Conservation (phyloP, 2,888 invertebrate species). For the Philonicus albiceps region DNA sequence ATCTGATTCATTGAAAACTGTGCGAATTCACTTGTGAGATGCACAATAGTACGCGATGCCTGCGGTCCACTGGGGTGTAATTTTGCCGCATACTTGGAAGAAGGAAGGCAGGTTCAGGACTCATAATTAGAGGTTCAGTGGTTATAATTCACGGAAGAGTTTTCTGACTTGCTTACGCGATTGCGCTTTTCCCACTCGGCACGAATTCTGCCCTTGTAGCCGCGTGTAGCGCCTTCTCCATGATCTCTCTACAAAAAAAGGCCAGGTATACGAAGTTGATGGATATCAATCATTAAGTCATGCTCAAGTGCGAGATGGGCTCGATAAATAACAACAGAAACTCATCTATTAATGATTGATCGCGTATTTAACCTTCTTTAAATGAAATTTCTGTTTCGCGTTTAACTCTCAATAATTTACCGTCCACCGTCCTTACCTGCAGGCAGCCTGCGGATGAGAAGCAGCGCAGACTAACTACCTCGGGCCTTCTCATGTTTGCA, state of each 20-base stretch:
- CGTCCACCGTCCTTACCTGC: background rate
- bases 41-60: background rate
- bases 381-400: conserved; percentile 13
- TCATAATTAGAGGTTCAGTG: conserved; percentile 45
- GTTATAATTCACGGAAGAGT: conserved; percentile 16
- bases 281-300: conserved; percentile 34
- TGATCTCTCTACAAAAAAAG: background rate
- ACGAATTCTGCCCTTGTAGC: background rate
- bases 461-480: background rate
- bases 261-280: conserved; percentile 13
- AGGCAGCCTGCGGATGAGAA: background rate
- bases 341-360: conserved; percentile 37
- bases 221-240: background rate
- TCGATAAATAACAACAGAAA: conserved; percentile 24
- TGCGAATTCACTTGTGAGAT: background rate
- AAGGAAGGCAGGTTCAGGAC: background rate
- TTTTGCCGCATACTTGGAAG: conserved; percentile 23
- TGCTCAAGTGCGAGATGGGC: conserved; percentile 31
- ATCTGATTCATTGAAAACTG: background rate
- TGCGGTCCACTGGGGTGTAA: conserved; percentile 33
- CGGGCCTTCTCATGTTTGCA: conserved; percentile 18
- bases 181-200: conserved; percentile 21
- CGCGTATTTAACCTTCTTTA: conserved; percentile 35
- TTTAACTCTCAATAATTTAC: conserved; percentile 11
- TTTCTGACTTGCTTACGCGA: background rate